Evolutionary conservation across 64 coral and sea anemone species (phyloP).

Genomic region (Montipora efflorescens): DNA sequence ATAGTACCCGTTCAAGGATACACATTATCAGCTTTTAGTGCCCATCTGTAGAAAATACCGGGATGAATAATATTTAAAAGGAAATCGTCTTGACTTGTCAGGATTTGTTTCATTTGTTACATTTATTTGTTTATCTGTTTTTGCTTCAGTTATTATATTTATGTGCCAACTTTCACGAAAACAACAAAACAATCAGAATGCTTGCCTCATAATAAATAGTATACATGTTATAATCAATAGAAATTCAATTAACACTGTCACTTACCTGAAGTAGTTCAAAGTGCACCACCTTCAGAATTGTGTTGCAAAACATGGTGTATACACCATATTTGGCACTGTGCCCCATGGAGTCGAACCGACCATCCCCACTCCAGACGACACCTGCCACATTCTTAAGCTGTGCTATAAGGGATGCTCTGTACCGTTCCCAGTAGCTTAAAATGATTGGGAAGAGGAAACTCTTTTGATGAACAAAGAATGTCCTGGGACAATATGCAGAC

Average conservation of each 20-base stretch:
- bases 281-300: constrained; percentile 27
- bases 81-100: too few species aligned
- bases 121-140: too few species aligned
- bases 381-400: constrained; percentile 36
- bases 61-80: too few species aligned
- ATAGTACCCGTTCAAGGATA: too few species aligned
- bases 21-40: too few species aligned
- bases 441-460: constrained; percentile 43
- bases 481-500: background rate
- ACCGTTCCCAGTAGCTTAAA: constrained; percentile 27
- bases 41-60: too few species aligned
- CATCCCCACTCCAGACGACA: constrained; percentile 58
- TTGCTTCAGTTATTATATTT: too few species aligned
- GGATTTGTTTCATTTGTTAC: too few species aligned
- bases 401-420: background rate
- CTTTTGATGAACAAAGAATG: constrained; percentile 45
- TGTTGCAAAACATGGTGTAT: constrained; percentile 38
- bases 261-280: constrained; percentile 62
- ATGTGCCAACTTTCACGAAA: too few species aligned
- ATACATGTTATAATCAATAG: too few species aligned
- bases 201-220: too few species aligned
- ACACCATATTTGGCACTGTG: constrained; percentile 37
- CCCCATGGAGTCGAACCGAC: constrained; percentile 65
- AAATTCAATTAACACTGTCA: background rate
- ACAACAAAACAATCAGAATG: too few species aligned